phyloP scores from a whole-genome alignment of 2,113 vertebrate species.

The Planiliza haematocheilus region DNA sequence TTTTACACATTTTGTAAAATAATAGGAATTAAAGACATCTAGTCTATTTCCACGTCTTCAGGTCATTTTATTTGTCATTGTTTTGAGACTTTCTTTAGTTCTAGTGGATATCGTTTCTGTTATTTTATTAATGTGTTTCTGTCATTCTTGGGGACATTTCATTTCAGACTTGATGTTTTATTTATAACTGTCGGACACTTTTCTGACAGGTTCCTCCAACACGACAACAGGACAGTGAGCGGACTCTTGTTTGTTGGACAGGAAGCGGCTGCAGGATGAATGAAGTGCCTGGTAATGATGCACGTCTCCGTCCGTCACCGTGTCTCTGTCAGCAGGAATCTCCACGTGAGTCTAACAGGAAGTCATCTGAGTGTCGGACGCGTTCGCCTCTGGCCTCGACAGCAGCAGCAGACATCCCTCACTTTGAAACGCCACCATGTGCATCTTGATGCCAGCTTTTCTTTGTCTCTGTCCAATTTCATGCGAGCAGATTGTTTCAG shows the following conservation, averaged over 20 bases:
- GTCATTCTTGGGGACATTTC: no score
- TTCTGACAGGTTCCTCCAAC: not conserved
- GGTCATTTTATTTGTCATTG: no score
- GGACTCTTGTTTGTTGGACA: not conserved
- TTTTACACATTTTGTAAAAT: no score
- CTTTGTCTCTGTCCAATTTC: slow-evolving; percentile 12
- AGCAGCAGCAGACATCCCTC: not conserved
- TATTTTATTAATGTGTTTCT: no score
- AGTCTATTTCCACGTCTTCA: no score
- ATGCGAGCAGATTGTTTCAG: slow-evolving; percentile 21
- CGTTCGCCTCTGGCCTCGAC: not conserved
- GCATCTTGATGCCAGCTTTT: slow-evolving; percentile 3
- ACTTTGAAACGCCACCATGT: not conserved
- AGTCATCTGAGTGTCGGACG: not conserved
- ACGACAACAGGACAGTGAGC: no score
- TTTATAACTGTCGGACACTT: no score
- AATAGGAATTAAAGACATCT: no score
- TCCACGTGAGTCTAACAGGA: not conserved
- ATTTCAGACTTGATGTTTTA: not conserved
- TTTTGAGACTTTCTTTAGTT: no score
- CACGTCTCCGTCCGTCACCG: not conserved
- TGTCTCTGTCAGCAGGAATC: slow-evolving; percentile 13
- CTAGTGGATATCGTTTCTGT: no score
- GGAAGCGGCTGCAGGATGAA: not conserved
- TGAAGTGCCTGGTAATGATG: slow-evolving; percentile 8